phyloP scores from a whole-genome alignment of 2,888 invertebrate species.

The Vandiemenella viatica region DNA sequence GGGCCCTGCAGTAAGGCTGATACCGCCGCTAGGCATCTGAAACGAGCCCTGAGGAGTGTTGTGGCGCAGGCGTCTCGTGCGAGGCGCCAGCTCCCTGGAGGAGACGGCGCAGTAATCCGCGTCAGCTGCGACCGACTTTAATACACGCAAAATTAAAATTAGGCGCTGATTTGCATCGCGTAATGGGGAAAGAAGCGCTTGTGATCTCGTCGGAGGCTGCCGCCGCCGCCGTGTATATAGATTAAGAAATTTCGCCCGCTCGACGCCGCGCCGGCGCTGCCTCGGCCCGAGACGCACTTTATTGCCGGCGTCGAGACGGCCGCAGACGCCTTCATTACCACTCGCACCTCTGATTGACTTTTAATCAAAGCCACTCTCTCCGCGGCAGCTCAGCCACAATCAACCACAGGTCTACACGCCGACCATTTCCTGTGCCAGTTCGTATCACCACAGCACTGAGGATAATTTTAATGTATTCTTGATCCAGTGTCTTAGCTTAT shows the following conservation, averaged over 20 bases:
- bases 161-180: slow-evolving; percentile 41
- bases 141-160: slow-evolving; percentile 46
- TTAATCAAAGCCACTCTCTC: too few relatives aligned
- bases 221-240: background rate
- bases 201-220: background rate
- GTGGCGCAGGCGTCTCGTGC: too few relatives aligned
- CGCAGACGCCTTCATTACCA: background rate
- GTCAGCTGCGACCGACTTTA: slow-evolving; percentile 40
- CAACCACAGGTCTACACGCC: too few relatives aligned
- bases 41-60: too few relatives aligned
- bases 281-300: background rate
- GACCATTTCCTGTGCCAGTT: too few relatives aligned
- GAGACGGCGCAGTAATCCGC: slow-evolving; percentile 18
- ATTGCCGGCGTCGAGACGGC: background rate
- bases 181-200: slow-evolving; percentile 36
- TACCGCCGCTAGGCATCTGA: too few relatives aligned
- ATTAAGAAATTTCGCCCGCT: background rate
- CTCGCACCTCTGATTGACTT: too few relatives aligned
- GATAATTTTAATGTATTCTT: too few relatives aligned
- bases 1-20: too few relatives aligned
- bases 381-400: too few relatives aligned
- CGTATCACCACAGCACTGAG: too few relatives aligned
- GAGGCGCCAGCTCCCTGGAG: background rate
- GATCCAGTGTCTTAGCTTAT: too few relatives aligned
- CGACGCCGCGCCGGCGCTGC: background rate